phyloP scores from a whole-genome alignment of 1,140 invertebrate genomes.

The Chelonus insularis region DNA sequence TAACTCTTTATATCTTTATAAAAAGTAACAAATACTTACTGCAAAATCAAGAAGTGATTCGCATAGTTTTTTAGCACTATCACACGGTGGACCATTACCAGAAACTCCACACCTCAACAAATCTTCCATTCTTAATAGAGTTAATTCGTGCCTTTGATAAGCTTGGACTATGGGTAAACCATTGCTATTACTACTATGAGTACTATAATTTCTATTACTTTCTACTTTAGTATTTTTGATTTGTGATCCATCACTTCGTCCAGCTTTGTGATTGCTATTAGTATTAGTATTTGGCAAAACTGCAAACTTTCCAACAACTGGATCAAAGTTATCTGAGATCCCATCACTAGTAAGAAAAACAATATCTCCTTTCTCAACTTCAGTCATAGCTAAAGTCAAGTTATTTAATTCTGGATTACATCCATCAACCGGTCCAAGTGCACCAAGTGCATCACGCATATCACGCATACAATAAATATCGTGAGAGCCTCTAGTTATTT shows the following conservation, averaged over 20 bases:
- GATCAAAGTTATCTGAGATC: constrained; percentile 93
- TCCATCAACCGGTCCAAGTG: constrained; percentile 86
- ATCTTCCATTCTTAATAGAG: constrained; percentile 79
- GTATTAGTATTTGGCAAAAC: constrained; percentile 54
- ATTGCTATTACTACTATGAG: constrained; percentile 38
- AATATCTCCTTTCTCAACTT: constrained; percentile 81
- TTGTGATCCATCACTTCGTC: constrained; percentile 22
- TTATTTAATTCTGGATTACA: constrained; percentile 88
- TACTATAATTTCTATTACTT: too few species aligned
- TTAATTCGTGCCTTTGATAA: constrained; percentile 79
- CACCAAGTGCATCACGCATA: constrained; percentile 89
- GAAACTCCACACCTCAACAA: constrained; percentile 75
- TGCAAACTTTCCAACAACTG: constrained; percentile 92
- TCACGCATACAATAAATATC: constrained; percentile 86
- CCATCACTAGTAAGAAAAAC: constrained; percentile 90
- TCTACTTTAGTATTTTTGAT: background rate
- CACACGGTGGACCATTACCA: constrained; percentile 62
- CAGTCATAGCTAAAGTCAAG: constrained; percentile 86
- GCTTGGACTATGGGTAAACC: constrained; percentile 77
- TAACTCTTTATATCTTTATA: too few species aligned
- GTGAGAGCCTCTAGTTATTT: constrained; percentile 74
- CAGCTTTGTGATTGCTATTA: constrained; percentile 35
- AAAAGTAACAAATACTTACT: constrained; percentile 47
- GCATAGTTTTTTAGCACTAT: constrained; percentile 69
- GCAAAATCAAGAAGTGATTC: constrained; percentile 79